Conservation (phyloP, 2,113 vertebrate species). For the Morphnarchus princeps region DNA sequence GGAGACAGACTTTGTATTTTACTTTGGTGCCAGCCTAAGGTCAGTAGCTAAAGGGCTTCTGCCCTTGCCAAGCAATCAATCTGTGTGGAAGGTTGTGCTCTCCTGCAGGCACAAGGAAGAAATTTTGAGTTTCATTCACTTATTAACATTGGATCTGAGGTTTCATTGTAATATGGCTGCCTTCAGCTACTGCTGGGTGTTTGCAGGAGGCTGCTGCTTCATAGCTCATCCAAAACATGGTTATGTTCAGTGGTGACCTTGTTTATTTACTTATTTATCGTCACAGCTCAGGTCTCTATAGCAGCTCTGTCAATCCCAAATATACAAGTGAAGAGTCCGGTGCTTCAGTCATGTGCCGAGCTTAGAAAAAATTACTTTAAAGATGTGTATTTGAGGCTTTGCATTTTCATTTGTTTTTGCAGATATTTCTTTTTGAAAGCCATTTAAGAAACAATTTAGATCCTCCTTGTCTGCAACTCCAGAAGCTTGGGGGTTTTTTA, state of each 20-base stretch:
- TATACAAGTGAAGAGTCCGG: background rate
- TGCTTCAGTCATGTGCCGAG: background rate
- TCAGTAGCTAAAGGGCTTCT: background rate
- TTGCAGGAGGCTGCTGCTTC: background rate
- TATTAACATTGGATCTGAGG: background rate
- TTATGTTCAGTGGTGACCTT: background rate
- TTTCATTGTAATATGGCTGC: background rate
- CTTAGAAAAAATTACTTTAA: background rate
- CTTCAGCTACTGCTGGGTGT: background rate
- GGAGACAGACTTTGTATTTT: background rate
- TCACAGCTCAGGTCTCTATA: background rate
- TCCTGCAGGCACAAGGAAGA: background rate
- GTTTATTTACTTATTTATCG: background rate
- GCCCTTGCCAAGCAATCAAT: background rate
- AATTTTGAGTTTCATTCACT: background rate
- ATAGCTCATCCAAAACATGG: background rate
- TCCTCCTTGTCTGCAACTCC: background rate
- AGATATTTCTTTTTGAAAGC: background rate
- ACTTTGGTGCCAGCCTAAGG: background rate
- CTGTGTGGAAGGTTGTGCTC: background rate
- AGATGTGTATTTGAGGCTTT: background rate
- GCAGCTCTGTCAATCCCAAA: background rate
- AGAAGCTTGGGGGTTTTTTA: background rate
- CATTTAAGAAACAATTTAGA: background rate
- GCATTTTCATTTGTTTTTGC: background rate